Conservation (phyloP, 1,140 invertebrate species). For the Drosophila parabipectinata region DNA sequence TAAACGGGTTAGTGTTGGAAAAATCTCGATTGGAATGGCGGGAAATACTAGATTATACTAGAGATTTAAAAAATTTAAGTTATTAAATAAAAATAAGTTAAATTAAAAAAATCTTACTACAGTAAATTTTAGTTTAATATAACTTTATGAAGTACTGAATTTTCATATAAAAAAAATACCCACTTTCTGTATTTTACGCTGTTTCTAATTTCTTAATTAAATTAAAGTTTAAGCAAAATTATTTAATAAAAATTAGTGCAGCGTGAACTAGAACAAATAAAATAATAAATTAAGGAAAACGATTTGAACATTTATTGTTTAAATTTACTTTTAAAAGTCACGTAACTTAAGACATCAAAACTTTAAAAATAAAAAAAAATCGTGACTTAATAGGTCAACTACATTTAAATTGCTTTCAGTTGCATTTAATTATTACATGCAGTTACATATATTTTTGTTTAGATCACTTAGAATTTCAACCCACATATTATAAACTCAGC, state of each 20-base stretch:
- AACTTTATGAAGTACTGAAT: too few species aligned
- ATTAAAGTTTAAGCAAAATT: too few species aligned
- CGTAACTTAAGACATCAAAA: background rate
- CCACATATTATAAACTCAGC: conserved; percentile 35
- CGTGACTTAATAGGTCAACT: background rate
- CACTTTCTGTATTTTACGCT: too few species aligned
- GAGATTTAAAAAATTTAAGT: background rate
- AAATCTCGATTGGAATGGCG: background rate
- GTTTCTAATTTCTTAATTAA: too few species aligned
- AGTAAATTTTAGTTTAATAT: too few species aligned
- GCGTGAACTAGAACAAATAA: too few species aligned
- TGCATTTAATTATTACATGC: conserved; percentile 7
- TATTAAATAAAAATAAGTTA: background rate
- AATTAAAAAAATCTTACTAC: too few species aligned
- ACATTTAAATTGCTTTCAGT: background rate
- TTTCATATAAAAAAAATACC: too few species aligned
- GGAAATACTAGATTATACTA: background rate
- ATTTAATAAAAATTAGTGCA: too few species aligned
- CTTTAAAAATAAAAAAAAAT: background rate
- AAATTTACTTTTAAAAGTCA: too few species aligned
- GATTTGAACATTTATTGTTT: too few species aligned
- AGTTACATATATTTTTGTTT: conserved; percentile 1
- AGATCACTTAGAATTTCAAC: background rate
- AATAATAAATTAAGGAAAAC: too few species aligned
- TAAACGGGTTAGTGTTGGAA: background rate